phyloP scores from a whole-genome alignment of 2,888 invertebrate genomes.

The Agriotes lineatus region DNA sequence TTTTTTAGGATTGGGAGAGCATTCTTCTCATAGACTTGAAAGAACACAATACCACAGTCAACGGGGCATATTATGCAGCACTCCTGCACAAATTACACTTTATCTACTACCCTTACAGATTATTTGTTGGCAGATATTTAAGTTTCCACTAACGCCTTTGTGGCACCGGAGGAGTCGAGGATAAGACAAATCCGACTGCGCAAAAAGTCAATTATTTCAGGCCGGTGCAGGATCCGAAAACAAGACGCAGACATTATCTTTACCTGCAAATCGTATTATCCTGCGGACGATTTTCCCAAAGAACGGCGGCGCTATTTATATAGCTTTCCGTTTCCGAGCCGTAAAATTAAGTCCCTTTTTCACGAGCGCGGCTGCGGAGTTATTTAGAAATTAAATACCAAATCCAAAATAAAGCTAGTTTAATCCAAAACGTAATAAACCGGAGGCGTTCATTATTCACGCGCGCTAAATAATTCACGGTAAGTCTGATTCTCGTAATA shows the following conservation, averaged over 20 bases:
- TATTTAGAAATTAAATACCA: slow-evolving; percentile 49
- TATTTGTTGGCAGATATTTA: no score
- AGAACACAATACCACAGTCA: no score
- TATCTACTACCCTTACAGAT: no score
- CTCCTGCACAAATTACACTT: no score
- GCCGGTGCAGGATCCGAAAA: no score
- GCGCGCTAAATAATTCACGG: slow-evolving; percentile 56
- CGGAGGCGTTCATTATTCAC: slow-evolving; percentile 53
- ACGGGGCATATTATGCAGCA: no score
- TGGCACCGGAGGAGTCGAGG: no score
- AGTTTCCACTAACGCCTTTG: no score
- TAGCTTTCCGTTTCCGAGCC: slow-evolving; percentile 23
- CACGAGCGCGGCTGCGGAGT: slow-evolving; percentile 27
- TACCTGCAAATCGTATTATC: slow-evolving; percentile 5
- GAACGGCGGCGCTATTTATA: slow-evolving; percentile 10
- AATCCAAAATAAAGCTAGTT: slow-evolving; percentile 53
- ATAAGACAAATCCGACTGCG: no score
- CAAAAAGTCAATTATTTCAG: no score
- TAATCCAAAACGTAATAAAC: slow-evolving; percentile 55
- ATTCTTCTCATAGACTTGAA: no score
- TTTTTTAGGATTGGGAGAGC: no score
- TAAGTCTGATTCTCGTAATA: slow-evolving; percentile 58
- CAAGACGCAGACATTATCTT: slow-evolving; percentile 7
- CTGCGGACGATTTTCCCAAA: slow-evolving; percentile 20
- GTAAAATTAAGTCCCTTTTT: slow-evolving; percentile 35